phyloP scores from a whole-genome alignment of 2,888 invertebrate genomes.

The Leucophenga maculata region DNA sequence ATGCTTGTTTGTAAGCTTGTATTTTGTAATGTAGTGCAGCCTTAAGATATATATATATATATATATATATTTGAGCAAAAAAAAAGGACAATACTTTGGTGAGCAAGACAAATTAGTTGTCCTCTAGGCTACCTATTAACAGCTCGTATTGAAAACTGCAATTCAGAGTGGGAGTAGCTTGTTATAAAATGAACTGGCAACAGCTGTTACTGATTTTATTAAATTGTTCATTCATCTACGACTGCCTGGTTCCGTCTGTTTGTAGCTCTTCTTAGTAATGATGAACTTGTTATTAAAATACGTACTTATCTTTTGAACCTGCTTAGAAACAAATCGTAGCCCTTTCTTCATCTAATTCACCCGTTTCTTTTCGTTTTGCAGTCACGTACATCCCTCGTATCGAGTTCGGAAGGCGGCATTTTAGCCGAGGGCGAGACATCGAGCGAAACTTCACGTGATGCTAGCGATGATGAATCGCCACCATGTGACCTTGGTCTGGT shows the following conservation, averaged over 20 bases:
- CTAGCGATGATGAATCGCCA: slow-evolving; percentile 74
- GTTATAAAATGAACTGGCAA: neutral
- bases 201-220: neutral
- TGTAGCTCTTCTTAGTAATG: too few species aligned
- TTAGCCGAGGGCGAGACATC: slow-evolving; percentile 76
- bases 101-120: slow-evolving; percentile 31
- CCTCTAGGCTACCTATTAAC: neutral
- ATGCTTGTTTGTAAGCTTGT: neutral
- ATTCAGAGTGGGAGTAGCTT: neutral
- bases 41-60: slow-evolving; percentile 51
- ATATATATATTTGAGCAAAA: too few species aligned
- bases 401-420: slow-evolving; percentile 75
- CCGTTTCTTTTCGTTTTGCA: slow-evolving; percentile 44
- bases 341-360: neutral
- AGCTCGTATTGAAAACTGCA: too few species aligned
- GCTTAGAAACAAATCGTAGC: neutral
- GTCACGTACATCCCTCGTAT: slow-evolving; percentile 72
- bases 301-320: slow-evolving; percentile 6
- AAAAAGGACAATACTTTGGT: too few species aligned
- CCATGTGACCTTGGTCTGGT: slow-evolving; percentile 88
- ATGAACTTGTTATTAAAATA: neutral
- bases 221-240: neutral
- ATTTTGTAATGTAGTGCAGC: slow-evolving; percentile 28
- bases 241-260: neutral
- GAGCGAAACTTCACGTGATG: slow-evolving; percentile 75